Evolutionary conservation across 2,888 invertebrate genomes (phyloP), one percentile per base, ranked within the genome.

Genomic region (Metellina segmentata): DNA sequence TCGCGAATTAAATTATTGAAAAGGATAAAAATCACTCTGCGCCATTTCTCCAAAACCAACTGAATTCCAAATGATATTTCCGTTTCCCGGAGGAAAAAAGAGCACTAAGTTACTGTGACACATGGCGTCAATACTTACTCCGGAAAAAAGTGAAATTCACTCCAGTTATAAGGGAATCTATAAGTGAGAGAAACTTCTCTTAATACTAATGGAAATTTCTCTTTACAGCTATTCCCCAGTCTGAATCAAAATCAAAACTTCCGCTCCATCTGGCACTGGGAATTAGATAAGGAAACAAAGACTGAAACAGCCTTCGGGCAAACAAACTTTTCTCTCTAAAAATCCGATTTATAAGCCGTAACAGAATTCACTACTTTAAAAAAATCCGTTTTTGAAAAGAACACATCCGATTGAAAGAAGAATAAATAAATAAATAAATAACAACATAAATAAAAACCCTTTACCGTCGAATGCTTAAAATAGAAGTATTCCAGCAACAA

Each of bases 321-420:
- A 79, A 34, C 11, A 61, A 79, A 53, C 9, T 16, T 69, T 79
- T 20, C 34, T 34, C 51, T 20, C 61, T 20, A 86, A 79, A 70
- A 75, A 72, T 53, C 34, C 75, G 16, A 89, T 89, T 89, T 89
- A 83, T 89, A 89, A 78, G 83, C 82, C 78, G 71, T 51, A 49
- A 9, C 19, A 13, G 51, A 78, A 49, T 52, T 79, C 16, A 52
- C 69, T n/a, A n/a, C 49, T 11, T 9, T 75, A 51, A 78, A 78
- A 89, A 75, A 89, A 83, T 48, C 70, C 13, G 53, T 89, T 83
- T 16, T 52, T 78, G n/a, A 48, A 83, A 78, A 89, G 70, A 88
- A 88, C 71, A 88, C 53, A 48, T 34, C 75, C n/a, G 75, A 83
- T 89, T 89, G 70, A 53, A 51, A 87, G 74, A 89, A 13, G 51